A percentile compares a stretch with the other conserved stretches of the same genome.
These are phyloP conservation scores for Notechis scutatus DNA, from an alignment of 2,113 vertebrate species.

Conservation along the genomic window DNA sequence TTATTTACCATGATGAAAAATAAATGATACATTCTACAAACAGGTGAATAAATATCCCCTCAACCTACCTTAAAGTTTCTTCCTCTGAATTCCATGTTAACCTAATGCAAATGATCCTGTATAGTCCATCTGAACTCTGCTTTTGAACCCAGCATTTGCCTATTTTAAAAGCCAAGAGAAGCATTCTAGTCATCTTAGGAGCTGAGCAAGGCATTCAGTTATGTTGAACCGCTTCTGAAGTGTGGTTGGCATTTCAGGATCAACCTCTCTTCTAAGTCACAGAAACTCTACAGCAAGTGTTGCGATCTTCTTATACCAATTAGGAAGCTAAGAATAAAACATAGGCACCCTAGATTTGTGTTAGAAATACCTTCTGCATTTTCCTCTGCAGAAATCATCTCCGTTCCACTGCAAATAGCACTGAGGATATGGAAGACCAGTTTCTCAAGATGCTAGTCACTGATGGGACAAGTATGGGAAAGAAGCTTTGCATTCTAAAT, in stretches of 20 bases:
- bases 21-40: too few species aligned
- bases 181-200: neutral
- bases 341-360: neutral
- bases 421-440: neutral
- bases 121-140: neutral
- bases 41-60: neutral
- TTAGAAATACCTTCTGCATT: constrained; percentile 14
- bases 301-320: constrained; percentile 54
- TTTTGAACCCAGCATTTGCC: neutral
- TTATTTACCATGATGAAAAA: too few species aligned
- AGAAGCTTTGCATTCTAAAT: neutral
- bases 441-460: neutral
- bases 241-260: constrained; percentile 65
- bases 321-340: constrained; percentile 60
- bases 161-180: constrained; percentile 14
- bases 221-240: constrained; percentile 49
- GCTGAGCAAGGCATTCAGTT: constrained; percentile 30
- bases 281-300: constrained; percentile 55
- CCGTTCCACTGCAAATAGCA: neutral
- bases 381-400: fast-evolving
- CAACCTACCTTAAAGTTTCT: neutral
- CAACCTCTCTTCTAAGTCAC: constrained; percentile 62
- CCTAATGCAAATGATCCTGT: neutral
- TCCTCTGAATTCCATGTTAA: neutral
- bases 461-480: neutral